Conservation (phyloP, 2,113 vertebrate species). For the Herpetotheres cachinnans region DNA sequence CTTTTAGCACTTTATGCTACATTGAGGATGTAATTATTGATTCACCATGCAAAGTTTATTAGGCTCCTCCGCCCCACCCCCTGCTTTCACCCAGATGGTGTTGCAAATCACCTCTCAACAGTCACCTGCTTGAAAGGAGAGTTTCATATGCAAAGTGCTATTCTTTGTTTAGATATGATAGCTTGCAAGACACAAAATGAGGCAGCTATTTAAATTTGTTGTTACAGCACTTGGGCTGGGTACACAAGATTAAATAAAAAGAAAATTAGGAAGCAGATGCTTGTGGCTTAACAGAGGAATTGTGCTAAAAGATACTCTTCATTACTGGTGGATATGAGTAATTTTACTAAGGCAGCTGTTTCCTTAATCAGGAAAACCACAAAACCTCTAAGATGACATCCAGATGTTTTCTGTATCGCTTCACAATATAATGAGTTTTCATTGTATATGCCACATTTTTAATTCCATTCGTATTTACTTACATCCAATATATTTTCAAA, state of each 20-base stretch:
- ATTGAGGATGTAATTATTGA: slow-evolving; percentile 64
- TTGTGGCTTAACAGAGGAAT: slow-evolving; percentile 64
- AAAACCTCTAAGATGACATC: background rate
- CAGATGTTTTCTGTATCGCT: slow-evolving; percentile 43
- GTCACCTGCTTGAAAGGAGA: slow-evolving; percentile 52
- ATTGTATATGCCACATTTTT: background rate
- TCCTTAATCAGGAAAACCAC: slow-evolving; percentile 32
- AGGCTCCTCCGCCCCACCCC: background rate
- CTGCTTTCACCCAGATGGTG: slow-evolving; percentile 24
- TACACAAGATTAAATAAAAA: slow-evolving; percentile 60
- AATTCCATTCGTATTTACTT: background rate
- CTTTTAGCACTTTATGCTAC: slow-evolving; percentile 40
- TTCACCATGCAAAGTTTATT: slow-evolving; percentile 55
- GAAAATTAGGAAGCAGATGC: slow-evolving; percentile 70
- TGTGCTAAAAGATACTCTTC: slow-evolving; percentile 56
- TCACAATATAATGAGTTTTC: background rate
- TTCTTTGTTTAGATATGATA: slow-evolving; percentile 49
- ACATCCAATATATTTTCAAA: background rate
- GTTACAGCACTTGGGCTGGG: slow-evolving; percentile 32
- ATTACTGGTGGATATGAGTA: slow-evolving; percentile 55
- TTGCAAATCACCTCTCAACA: slow-evolving; percentile 45
- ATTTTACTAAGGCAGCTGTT: slow-evolving; percentile 65
- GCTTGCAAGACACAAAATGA: slow-evolving; percentile 47
- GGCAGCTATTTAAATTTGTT: slow-evolving; percentile 54
- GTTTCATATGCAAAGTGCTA: slow-evolving; percentile 64